Evolutionary conservation across 2,888 invertebrate species (phyloP), one percentile per base, ranked within the genome.

Genomic region (Eulithis testata): DNA sequence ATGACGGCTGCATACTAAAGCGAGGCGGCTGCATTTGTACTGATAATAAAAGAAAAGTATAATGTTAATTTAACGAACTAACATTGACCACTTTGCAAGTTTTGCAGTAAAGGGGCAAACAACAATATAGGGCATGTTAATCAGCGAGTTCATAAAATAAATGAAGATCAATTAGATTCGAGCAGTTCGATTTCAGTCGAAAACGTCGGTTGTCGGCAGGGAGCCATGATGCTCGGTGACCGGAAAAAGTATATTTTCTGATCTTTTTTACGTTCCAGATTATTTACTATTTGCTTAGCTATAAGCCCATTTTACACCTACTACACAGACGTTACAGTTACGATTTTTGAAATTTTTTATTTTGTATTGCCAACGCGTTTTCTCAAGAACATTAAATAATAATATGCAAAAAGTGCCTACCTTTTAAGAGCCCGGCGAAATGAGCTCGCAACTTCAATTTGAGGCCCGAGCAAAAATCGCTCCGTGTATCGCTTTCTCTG

Each of bases 1-100:
- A 96, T 55, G 97, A 97, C 49, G 97, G 97, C 83, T 97, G 97
- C 79, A 96, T 96, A 79, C 96, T 96, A 88, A 98, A 98, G 76
- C 97, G 94, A 60, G 98, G 98, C 67, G 98, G 97, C 90, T 97
- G 97, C 80, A 96, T 94, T 90, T 91, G 92, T 74, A 84, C 93
- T 93, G 86, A 62, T 88, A 91, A 77, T 43, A 75, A 73, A 69
- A 63, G 51, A 36, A 60, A 36, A 58, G 37, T 50, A 50, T 53
- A 60, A 56, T 53, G 59, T 58, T 61, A 60, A 66, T 67, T 67
- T 47, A 57, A 49, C 52, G 57, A 68, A 63, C 62, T 55, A 64
- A 68, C 55, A 66, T 50, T 63, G 63, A 67, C 67, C 67, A 62
- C 57, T 58, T 64, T 60, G 40, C 9, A 43, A 52, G 55, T 58